Evolutionary conservation across 2,888 invertebrate genomes (phyloP), one percentile per base, ranked within the genome.

Genomic region (Theretra japonica): DNA sequence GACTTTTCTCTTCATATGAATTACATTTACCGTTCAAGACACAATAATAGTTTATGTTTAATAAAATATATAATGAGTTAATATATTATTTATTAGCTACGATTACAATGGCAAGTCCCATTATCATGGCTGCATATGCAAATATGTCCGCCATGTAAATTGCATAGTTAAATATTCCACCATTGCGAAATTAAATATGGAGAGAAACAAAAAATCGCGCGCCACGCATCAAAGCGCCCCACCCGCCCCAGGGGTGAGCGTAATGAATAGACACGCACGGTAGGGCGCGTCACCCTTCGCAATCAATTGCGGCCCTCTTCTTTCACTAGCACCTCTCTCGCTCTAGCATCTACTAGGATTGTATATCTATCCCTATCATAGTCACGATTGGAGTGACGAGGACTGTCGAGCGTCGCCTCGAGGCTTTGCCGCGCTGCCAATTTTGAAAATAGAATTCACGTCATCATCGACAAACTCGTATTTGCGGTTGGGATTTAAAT

Each of bases 121-220:
- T 53, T 30, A 30, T 21, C 1, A 68, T 50, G 74, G 76, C 78
- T 80, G 53, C 77, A 77, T 82, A 81, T 77, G 82, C 82, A 88
- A 79, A 90, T 53, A 53, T 88, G 87, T 86, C 88, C 80, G 88
- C 90, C 91, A 92, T 92, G 89, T 92, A 90, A 90, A 90, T 90
- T 88, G 84, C 86, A 85, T 90, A 93, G 93, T 92, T 86, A 92
- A 92, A 91, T 90, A 89, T 91, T 89, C 87, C 91, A 86, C 92
- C 91, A 93, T 92, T 87, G 92, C 93, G 78, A 92, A 92, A 93
- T 93, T 92, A 92, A 94, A 93, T 92, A 92, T 86, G 89, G 88
- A 88, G 84, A 88, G 90, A 93, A 91, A 93, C 88, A 93, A 93
- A 93, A 92, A 90, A 86, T 82, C 83, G 80, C 83, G 80, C 82